Percentiles rank a stretch among this genome's conserved stretches.
These are phyloP conservation scores for Batillaria attramentaria DNA, from an alignment of 1,140 invertebrate species.

Conservation along the genomic window DNA sequence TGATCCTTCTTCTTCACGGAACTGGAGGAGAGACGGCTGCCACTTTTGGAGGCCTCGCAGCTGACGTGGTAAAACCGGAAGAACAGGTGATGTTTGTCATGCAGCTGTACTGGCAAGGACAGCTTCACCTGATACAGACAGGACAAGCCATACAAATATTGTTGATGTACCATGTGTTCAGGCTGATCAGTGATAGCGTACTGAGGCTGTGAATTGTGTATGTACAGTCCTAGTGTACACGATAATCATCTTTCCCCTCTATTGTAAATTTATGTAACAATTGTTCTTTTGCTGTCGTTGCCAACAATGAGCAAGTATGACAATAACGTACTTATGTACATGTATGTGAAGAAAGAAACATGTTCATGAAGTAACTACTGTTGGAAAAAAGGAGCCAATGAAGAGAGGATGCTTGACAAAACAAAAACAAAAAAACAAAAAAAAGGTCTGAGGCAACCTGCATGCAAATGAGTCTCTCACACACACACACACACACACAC, in stretches of 20 bases:
- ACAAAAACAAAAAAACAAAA: too few species aligned
- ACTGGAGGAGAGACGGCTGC: constrained; percentile 37
- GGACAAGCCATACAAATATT: not conserved
- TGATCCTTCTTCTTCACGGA: constrained; percentile 58
- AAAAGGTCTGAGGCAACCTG: too few species aligned
- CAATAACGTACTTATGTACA: too few species aligned
- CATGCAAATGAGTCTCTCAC: too few species aligned
- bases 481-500: not conserved
- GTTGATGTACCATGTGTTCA: not conserved
- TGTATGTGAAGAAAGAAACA: too few species aligned
- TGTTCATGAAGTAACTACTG: too few species aligned
- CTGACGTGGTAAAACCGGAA: constrained; percentile 98
- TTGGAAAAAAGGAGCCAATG: too few species aligned
- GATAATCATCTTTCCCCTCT: not conserved
- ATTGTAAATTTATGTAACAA: not conserved
- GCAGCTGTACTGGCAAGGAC: constrained; percentile 87
- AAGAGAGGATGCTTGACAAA: too few species aligned
- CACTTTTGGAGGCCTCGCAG: constrained; percentile 78
- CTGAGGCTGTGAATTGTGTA: not conserved
- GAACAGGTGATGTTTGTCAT: constrained; percentile 83
- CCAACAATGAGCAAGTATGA: too few species aligned
- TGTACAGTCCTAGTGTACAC: not conserved
- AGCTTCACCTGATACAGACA: constrained; percentile 84
- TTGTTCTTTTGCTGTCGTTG: too few species aligned
- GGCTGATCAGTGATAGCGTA: not conserved